Percentiles rank a stretch among this genome's conserved stretches.
These are phyloP conservation scores for Pocillopora grandis DNA, from an alignment of 92 coral and sea anemone species.

Conservation along the genomic window DNA sequence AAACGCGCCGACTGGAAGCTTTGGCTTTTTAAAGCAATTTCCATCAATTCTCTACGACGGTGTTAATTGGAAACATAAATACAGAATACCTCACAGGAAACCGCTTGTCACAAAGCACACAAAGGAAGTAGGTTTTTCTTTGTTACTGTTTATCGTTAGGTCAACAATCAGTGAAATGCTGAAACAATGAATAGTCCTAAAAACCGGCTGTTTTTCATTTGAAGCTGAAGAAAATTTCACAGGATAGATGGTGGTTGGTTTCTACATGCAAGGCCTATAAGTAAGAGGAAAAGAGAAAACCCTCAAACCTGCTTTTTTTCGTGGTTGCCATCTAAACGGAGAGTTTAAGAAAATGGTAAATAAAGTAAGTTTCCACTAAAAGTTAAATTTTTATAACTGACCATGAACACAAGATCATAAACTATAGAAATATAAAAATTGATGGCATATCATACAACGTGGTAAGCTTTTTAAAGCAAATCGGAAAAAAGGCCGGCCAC, in stretches of 20 bases:
- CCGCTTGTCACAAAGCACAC: conserved; percentile 23
- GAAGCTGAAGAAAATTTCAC: conserved; percentile 19
- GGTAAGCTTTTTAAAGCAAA: background rate
- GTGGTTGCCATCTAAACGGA: background rate
- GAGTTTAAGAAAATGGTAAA: background rate
- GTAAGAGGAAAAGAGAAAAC: background rate
- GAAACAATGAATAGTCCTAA: conserved; percentile 11
- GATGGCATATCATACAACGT: background rate
- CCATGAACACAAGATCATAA: background rate
- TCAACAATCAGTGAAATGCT: conserved; percentile 17
- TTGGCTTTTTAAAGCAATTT: conserved; percentile 20
- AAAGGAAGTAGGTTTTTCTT: conserved; percentile 13
- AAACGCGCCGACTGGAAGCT: conserved; percentile 19
- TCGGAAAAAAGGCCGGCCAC: background rate
- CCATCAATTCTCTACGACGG: conserved; percentile 20
- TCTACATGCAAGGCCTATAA: background rate
- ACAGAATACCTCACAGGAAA: conserved; percentile 18
- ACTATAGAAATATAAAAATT: background rate
- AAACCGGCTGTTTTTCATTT: conserved; percentile 41
- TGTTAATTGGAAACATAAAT: conserved; percentile 24
- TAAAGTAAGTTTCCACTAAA: background rate
- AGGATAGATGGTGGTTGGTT: conserved; percentile 6
- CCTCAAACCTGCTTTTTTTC: background rate
- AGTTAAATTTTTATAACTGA: background rate
- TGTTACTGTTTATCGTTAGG: conserved; percentile 19